These are phyloP conservation scores for zebrafish (Danio rerio) DNA, from an alignment of 2,113 vertebrate species.

Conservation along the genomic window GRCz12tu NC_133187.1:25219501-25220000, in stretches of 20 bases:
- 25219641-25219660: not conserved
- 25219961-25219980: not conserved
- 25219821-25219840: no score
- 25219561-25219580: not conserved
- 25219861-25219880: no score
- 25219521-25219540: slow-evolving; percentile 8
- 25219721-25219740: no score
- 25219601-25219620: slow-evolving; percentile 16
- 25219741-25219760: no score
- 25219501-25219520: slow-evolving; percentile 1
- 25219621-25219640: slow-evolving; percentile 1
- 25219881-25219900: not conserved
- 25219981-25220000: not conserved
- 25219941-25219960: not conserved
- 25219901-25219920: not conserved
- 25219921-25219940: not conserved
- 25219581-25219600: slow-evolving; percentile 6
- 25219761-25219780: no score
- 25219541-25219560: slow-evolving; percentile 19
- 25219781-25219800: no score
- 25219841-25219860: no score
- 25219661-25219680: not conserved
- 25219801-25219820: no score
- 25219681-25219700: not conserved
- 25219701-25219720: no score